phyloP scores from a whole-genome alignment of 1,140 invertebrate genomes.

The Caenorhabditis briggsae region DNA sequence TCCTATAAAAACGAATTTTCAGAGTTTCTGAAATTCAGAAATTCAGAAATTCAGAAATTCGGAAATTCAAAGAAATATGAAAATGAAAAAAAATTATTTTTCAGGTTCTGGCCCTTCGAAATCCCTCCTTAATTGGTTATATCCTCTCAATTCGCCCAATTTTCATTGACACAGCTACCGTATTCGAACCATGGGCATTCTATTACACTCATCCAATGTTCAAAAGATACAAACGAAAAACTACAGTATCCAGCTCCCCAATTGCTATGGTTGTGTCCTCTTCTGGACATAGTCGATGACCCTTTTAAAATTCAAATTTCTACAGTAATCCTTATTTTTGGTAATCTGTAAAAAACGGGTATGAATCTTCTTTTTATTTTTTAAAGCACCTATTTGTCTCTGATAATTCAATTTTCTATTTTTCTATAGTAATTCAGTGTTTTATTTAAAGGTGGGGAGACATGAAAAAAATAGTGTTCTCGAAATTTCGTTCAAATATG shows the following conservation, averaged over 20 bases:
- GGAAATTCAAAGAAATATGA: no score
- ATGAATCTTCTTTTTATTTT: no score
- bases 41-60: neutral
- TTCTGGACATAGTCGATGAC: neutral
- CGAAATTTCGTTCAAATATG: no score
- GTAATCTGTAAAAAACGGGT: no score
- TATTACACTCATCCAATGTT: constrained; percentile 10
- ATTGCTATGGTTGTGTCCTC: neutral
- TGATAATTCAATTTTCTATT: no score
- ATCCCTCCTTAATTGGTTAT: constrained; percentile 2
- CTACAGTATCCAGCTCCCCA: constrained; percentile 15
- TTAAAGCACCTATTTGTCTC: no score
- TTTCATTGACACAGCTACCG: neutral
- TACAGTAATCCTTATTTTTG: no score
- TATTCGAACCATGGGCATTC: constrained; percentile 37
- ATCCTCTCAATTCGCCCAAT: neutral
- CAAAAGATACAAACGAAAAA: neutral
- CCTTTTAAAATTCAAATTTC: neutral
- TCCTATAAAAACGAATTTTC: no score
- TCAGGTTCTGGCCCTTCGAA: neutral
- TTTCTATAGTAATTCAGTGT: no score
- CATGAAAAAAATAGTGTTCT: no score
- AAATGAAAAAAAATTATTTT: neutral
- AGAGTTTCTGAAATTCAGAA: no score
- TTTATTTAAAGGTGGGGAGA: no score